Base-by-base conservation (phyloP, 2,888 invertebrate species). In the Notocelia uddmanniana region DNA sequence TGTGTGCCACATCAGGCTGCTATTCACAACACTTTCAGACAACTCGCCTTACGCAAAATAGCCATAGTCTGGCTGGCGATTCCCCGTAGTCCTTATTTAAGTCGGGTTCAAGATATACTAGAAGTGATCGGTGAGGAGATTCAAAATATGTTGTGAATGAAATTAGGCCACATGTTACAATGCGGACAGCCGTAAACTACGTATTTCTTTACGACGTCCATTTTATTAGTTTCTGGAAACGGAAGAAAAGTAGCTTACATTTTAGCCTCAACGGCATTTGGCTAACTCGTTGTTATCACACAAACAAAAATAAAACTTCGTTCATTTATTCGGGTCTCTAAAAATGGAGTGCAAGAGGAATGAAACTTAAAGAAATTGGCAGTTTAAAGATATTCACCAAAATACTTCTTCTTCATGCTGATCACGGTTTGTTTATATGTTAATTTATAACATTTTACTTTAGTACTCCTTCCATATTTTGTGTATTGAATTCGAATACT, bases 181-280 rank as follows among this genome's bases (percentile, higher is more conserved):
- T 63, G 50, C 34, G 19, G 21, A 63, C 52, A 63, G 34, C 63
- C 63, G 31, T 63, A 34, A 52, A 63, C 50, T 34, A 52, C 63
- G 50, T 63, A 63, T 62, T 50, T 31, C 11, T 62, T 59, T 62
- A 50, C 18, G 18, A 26, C 8, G 9, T 2, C 18, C 48, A 31
- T 50, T 62, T 62, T 50, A 48, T 62, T 31, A 19, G 18, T 50
- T 31, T 31, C 62, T 31, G 18, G 62, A 48, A 26, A 62, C 31
- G 48, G 19, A 19, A 9, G 19, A 62, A 62, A n/a, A 60, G 45
- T 48, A n/a, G 45, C 45, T 23, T 48, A 60, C 45, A 48, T 41
- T 41, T 59, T n/a, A 59, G 41, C 21, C 15, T 41, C 37, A 21
- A 41, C 8, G 21, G 21, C 26, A 55, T 26, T 59, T 21, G 37